These are phyloP conservation scores for Danionella dracula DNA, from an alignment of 2,797 vertebrate species.

Conservation along the genomic window DNA sequence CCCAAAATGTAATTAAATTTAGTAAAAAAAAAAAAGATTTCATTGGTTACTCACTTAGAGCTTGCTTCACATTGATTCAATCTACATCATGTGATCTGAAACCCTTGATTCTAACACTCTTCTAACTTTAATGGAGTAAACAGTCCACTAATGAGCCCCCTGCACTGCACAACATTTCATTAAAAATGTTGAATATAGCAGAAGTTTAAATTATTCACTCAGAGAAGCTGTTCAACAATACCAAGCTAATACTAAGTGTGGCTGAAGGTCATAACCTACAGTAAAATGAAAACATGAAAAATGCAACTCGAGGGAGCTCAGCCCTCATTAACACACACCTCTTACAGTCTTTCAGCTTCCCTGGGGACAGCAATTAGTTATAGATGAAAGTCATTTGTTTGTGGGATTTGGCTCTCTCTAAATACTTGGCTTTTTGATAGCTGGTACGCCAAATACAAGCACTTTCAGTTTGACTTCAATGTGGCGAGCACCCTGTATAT, in stretches of 20 bases:
- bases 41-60: too few species aligned
- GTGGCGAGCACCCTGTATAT: too few species aligned
- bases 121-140: too few species aligned
- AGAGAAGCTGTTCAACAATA: conserved; percentile 30
- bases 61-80: too few species aligned
- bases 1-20: too few species aligned
- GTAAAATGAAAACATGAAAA: neutral
- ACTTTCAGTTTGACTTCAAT: too few species aligned
- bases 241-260: conserved; percentile 25
- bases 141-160: neutral
- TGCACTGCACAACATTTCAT: neutral
- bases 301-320: neutral
- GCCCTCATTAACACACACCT: conserved; percentile 41
- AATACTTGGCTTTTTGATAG: neutral
- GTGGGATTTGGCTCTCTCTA: neutral
- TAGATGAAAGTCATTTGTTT: conserved; percentile 33
- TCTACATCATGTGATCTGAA: too few species aligned
- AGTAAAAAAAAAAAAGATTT: too few species aligned
- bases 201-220: conserved; percentile 25
- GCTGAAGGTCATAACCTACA: conserved; percentile 23
- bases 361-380: conserved; percentile 43
- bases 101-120: too few species aligned
- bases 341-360: conserved; percentile 23
- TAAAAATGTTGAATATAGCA: neutral
- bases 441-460: too few species aligned